These are phyloP conservation scores for Mus spretus DNA, from an alignment of 2,797 vertebrate genomes.

Conservation along the genomic window DNA sequence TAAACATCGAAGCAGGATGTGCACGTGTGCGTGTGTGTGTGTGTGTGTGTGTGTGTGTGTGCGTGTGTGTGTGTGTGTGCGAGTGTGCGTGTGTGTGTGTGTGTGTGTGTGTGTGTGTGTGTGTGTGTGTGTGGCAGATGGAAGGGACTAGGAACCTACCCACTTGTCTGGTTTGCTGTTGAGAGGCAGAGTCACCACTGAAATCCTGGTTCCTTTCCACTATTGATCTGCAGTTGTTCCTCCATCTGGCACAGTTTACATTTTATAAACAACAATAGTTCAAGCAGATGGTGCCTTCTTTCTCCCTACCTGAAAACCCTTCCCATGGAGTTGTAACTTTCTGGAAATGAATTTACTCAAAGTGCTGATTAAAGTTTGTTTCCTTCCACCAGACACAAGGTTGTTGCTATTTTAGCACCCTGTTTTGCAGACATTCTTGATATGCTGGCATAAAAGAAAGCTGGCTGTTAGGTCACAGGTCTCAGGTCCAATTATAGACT, in stretches of 20 bases:
- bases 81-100: background rate
- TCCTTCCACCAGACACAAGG: background rate
- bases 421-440: background rate
- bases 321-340: background rate
- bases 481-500: background rate
- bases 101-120: background rate
- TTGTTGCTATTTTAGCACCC: background rate
- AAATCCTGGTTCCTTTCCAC: background rate
- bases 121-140: too few species aligned
- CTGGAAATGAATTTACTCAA: background rate
- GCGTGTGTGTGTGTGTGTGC: too few species aligned
- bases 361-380: background rate
- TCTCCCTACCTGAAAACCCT: background rate
- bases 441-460: background rate
- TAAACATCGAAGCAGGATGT: background rate
- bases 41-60: background rate
- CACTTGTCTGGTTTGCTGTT: rapidly evolving
- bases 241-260: background rate
- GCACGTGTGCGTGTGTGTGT: background rate
- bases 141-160: too few species aligned
- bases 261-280: background rate
- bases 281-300: background rate
- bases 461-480: background rate
- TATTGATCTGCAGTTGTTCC: background rate
- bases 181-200: too few species aligned